Base-by-base conservation (phyloP, 2,797 vertebrate genomes). In the Pampus argenteus region DNA sequence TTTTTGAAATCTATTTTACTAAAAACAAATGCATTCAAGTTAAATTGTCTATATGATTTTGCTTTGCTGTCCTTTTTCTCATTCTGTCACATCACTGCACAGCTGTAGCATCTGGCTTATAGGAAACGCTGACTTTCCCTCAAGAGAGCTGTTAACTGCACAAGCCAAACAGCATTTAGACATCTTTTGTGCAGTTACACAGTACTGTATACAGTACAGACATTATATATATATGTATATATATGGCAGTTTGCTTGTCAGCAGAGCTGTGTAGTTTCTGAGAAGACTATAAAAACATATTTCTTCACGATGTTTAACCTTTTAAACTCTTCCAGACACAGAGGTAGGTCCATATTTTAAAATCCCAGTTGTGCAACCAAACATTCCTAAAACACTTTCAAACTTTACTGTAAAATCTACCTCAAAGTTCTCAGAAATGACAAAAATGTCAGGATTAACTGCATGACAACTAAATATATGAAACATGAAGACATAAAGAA, bases 11-110 rank as follows among this genome's bases (percentile, higher is more conserved):
- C 4, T 59, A 25, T 82, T 74, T 23, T 51, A 86, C 76, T 82
- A 78, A 83, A 89, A 74, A 55, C 23, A 58, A 64, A 56, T 31
- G 51, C 49, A 6, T 6, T 34, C 34, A 2, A 45, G 20, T 1
- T 45, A 4, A 7, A n/a, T 5, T 5, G 4, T 58, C 11, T 44
- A 38, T 2, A 2, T 18, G 15, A 9, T 28, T 60, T 28, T 49
- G 9, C 9, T 1, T 25, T 2, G 3, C 7, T 52, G 23, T 34
- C n/a, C 11, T 25, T 9, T 42, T 18, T 71, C 61, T 77, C 73
- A 58, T 17, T 40, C 22, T 66, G 2, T 25, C 28, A n/a, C 40
- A 38, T 82, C 79, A 83, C 76, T 83, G 68, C 73, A 70, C 79
- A 73, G 64, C 51, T 56, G 45, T 28, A 31, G 25, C 14, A 22